Percentiles rank a stretch among this genome's conserved stretches.
Evolutionary conservation across 2,797 vertebrate genomes (phyloP).

Genomic region (Lycodopsis pacificus): DNA sequence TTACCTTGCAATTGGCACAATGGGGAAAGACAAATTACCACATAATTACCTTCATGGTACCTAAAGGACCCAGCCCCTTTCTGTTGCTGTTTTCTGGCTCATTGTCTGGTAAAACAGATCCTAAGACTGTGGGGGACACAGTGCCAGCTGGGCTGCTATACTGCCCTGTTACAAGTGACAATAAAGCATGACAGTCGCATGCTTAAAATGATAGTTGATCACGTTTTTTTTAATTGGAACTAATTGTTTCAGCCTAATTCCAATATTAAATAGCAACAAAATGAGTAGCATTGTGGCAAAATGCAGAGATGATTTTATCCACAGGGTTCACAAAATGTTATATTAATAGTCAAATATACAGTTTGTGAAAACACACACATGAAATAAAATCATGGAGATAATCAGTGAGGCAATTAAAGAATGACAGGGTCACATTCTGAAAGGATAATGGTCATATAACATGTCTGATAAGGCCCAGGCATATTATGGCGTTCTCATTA

Average conservation of each 20-base stretch:
- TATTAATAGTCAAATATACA: background rate
- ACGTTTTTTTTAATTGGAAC: background rate
- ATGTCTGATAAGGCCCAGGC: slow-evolving; percentile 14
- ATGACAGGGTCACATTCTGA: background rate
- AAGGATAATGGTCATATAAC: background rate
- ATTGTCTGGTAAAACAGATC: too few relatives aligned
- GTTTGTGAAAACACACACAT: slow-evolving; percentile 4
- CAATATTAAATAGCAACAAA: background rate
- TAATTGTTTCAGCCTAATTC: background rate
- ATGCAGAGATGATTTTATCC: background rate
- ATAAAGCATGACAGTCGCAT: too few relatives aligned
- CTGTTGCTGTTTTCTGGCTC: too few relatives aligned
- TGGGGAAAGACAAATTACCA: too few relatives aligned
- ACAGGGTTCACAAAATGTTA: background rate
- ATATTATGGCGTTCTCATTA: slow-evolving; percentile 18
- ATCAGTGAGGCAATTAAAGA: background rate
- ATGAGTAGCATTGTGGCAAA: background rate
- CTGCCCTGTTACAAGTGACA: too few relatives aligned
- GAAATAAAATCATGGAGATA: slow-evolving; percentile 7
- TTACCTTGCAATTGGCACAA: too few relatives aligned
- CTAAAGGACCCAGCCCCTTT: too few relatives aligned
- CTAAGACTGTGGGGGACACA: too few relatives aligned
- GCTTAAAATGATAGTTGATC: background rate
- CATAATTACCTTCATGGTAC: too few relatives aligned
- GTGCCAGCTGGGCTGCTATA: too few relatives aligned